phyloP scores from a whole-genome alignment of 1,140 invertebrate genomes.

The Akabosia matsudoensis region DNA sequence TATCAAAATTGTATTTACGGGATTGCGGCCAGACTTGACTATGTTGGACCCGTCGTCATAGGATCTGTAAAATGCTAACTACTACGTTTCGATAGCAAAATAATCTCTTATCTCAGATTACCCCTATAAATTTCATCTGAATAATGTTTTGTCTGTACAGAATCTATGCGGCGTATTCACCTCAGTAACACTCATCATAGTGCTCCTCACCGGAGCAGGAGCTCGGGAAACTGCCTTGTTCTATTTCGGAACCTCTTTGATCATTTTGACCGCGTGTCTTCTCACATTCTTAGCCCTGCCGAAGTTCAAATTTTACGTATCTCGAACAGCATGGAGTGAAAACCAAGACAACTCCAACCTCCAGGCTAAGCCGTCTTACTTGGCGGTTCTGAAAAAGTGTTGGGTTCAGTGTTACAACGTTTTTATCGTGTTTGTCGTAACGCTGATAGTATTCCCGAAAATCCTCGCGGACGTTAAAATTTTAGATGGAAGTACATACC shows the following conservation, averaged over 20 bases:
- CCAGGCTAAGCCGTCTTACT: constrained; percentile 61
- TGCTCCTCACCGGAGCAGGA: constrained; percentile 57
- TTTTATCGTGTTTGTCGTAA: constrained; percentile 91
- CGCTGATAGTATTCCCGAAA: constrained; percentile 82
- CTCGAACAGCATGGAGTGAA: neutral
- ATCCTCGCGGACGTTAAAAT: constrained; percentile 63
- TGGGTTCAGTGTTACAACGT: constrained; percentile 83
- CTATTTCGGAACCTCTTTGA: neutral
- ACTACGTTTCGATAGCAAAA: no score
- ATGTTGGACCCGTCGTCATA: constrained; percentile 89
- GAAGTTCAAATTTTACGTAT: neutral
- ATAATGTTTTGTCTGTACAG: constrained; percentile 55
- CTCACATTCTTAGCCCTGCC: neutral
- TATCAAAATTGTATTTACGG: constrained; percentile 98
- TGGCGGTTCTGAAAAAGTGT: constrained; percentile 69
- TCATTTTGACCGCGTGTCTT: neutral
- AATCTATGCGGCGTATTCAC: constrained; percentile 93
- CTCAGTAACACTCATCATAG: constrained; percentile 72
- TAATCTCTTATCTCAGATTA: no score
- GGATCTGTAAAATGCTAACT: constrained; percentile 75
- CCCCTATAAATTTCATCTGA: constrained; percentile 37
- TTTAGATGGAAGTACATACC: constrained; percentile 58
- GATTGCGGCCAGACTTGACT: constrained; percentile 81
- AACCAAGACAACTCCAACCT: neutral
- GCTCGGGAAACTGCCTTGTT: neutral